Conservation (phyloP, 1,140 invertebrate species). For the Leptinotarsa defecta region DNA sequence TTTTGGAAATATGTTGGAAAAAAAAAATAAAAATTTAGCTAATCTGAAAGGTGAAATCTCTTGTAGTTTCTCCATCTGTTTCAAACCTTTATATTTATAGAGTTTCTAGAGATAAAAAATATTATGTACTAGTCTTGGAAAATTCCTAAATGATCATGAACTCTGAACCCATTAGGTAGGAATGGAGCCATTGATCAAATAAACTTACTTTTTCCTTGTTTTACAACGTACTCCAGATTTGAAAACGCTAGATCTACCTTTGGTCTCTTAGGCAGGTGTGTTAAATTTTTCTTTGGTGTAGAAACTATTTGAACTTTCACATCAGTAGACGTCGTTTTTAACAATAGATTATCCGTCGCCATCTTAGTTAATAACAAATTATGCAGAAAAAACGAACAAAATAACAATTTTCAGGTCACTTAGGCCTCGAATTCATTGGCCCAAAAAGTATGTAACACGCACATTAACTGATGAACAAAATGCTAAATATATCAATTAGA, state of each 20-base stretch:
- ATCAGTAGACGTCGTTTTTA: conserved; percentile 56
- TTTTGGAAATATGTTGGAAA: no score
- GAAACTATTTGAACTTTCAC: conserved; percentile 68
- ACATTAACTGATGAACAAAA: no score
- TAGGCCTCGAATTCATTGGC: no score
- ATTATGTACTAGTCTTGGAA: background rate
- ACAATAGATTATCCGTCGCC: conserved; percentile 57
- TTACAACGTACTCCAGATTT: conserved; percentile 83
- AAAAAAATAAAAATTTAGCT: no score
- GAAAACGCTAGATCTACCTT: conserved; percentile 87
- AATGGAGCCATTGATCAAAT: background rate
- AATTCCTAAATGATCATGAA: conserved; percentile 1
- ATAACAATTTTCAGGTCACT: no score
- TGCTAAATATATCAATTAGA: no score
- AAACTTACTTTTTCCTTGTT: conserved; percentile 81
- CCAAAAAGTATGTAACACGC: no score
- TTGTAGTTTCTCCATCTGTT: no score
- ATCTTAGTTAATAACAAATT: conserved; percentile 41
- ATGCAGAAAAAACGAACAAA: no score
- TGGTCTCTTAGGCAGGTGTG: conserved; percentile 81
- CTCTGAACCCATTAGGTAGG: background rate
- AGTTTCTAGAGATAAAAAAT: no score
- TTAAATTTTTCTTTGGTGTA: conserved; percentile 74
- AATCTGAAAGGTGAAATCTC: no score
- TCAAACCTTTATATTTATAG: no score